A percentile compares a stretch with the other conserved stretches of the same genome.
phyloP scores from a whole-genome alignment of 2,113 vertebrate species.

The Sander lucioperca region DNA sequence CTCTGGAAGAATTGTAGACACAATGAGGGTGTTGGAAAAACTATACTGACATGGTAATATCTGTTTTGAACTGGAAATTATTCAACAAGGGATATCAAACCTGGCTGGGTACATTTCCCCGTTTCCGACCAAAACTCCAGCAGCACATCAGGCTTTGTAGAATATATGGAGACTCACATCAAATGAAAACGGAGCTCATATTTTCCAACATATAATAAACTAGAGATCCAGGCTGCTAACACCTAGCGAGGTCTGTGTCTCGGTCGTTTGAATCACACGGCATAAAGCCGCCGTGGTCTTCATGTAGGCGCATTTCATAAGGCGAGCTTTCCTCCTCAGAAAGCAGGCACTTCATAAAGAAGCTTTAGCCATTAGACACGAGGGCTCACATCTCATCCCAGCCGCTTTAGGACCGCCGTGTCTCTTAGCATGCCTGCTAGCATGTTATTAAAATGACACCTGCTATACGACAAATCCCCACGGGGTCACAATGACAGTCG shows the following conservation, averaged over 20 bases:
- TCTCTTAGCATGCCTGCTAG: conserved; percentile 94
- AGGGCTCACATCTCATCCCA: conserved; percentile 93
- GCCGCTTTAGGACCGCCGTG: conserved; percentile 90
- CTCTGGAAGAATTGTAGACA: background rate
- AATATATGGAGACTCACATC: conserved; percentile 89
- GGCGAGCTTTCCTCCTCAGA: conserved; percentile 40
- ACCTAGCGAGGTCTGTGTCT: conserved; percentile 88
- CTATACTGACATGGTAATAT: conserved; percentile 10
- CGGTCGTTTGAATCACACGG: conserved; percentile 89
- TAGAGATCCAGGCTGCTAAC: conserved; percentile 90
- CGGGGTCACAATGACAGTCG: conserved; percentile 90
- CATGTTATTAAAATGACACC: conserved; percentile 98
- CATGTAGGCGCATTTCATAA: conserved; percentile 79
- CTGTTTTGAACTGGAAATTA: conserved; percentile 4
- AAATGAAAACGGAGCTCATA: conserved; percentile 92
- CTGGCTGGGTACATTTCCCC: background rate
- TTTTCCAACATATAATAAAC: conserved; percentile 94
- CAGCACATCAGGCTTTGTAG: conserved; percentile 28
- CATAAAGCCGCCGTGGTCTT: conserved; percentile 88
- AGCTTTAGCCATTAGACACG: conserved; percentile 94
- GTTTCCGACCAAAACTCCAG: conserved; percentile 55
- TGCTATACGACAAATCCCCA: conserved; percentile 91
- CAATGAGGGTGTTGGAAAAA: background rate
- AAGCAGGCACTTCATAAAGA: conserved; percentile 92
- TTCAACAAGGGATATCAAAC: background rate